Evolutionary conservation across 92 coral and sea anemone species (phyloP).

Genomic region (Palythoa caribaeorum): DNA sequence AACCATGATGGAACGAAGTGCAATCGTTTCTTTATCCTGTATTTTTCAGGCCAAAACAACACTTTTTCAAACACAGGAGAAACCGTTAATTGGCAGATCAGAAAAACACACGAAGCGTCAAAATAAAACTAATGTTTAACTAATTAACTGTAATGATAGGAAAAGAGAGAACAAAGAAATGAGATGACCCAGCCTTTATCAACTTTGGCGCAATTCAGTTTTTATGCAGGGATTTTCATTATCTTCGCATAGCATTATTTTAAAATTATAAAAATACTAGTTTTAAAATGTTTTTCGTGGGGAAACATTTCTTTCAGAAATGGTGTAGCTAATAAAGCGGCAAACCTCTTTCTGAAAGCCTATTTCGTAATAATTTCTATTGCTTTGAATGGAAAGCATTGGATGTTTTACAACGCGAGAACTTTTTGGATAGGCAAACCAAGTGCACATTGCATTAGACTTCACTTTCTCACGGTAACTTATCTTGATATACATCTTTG

Average conservation of each 20-base stretch:
- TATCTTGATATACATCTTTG: slow-evolving; percentile 16
- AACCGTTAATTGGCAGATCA: slow-evolving; percentile 1
- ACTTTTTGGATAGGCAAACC: slow-evolving; percentile 8
- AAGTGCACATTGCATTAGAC: background rate
- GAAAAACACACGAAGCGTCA: slow-evolving; percentile 16
- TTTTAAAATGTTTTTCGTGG: no score
- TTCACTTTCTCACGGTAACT: slow-evolving; percentile 29
- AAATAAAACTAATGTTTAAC: slow-evolving; percentile 31
- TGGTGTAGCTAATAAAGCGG: no score
- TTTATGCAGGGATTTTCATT: background rate
- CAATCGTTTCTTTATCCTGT: background rate
- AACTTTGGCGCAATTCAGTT: background rate
- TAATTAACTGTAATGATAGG: slow-evolving; percentile 15
- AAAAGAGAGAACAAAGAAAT: slow-evolving; percentile 22
- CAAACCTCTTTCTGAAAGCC: background rate
- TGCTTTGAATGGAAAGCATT: background rate
- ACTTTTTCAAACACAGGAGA: background rate
- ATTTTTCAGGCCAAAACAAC: slow-evolving; percentile 8
- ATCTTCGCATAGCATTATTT: background rate
- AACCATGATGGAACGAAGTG: slow-evolving; percentile 15
- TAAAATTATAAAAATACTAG: no score
- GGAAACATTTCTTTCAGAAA: no score
- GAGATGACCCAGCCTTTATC: background rate
- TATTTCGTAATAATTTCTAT: background rate
- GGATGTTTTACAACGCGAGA: background rate